Base-by-base conservation (phyloP, 2,113 vertebrate species). In the Syngnathus scovelli region DNA sequence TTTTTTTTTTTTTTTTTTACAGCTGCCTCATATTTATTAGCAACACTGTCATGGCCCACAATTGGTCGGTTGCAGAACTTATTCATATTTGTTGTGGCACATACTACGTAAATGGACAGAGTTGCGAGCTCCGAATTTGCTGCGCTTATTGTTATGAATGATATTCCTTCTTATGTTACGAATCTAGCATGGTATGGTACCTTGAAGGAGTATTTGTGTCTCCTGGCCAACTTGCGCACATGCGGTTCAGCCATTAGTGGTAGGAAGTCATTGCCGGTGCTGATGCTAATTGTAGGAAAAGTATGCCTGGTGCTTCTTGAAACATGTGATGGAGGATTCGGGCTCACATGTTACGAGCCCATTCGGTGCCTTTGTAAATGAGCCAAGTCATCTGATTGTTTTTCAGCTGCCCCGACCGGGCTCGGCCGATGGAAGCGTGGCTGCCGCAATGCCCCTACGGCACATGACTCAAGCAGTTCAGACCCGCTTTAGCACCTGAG, bases 1-100 rank as follows among this genome's bases (percentile, higher is more conserved):
- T 33, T 33, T 33, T 33, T 33, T 33, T 33, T 33, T 33, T 33
- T 33, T 33, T 33, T 33, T 33, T 33, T 33, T 33, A 33, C 27
- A 33, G 58, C 61, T 67, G 43, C 67, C 67, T 77, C 61, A 16
- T 59, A 69, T 66, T 61, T 51, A 58, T 43, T 59, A 58, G 66
- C 65, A 48, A 60, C 48, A 60, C n/a, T 11, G 1, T 60, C 48
- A 61, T 39, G 48, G 39, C 36, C 46, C 44, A 46, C 61, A 61
- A 65, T 39, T 49, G 16, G 4, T 61, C 23, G 11, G 51, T 21
- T 23, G 5, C 9, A 52, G 7, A 54, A 54, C 51, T n/a, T 23
- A 1, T 54, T 3, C 3, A 2, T 8, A 54, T 21, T 54, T 21
- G 21, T 4, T n/a, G 44, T 16, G 13, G 5, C 44, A 48, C 44